These are phyloP conservation scores for Cerastoderma edule DNA, from an alignment of 2,888 invertebrate species.

Conservation along the genomic window DNA sequence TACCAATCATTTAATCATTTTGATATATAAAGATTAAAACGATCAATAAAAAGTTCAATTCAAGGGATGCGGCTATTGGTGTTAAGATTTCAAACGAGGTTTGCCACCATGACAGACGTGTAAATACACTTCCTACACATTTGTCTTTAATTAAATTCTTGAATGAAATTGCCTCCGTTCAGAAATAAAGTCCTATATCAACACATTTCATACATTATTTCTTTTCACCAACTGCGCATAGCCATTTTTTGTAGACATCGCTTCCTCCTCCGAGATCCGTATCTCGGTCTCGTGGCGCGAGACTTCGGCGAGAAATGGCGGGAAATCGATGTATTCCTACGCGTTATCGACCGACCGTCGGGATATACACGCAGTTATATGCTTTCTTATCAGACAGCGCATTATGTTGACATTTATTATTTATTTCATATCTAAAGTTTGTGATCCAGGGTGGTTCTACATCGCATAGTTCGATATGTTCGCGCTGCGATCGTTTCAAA, in stretches of 20 bases:
- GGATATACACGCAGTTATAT: slow-evolving; percentile 34
- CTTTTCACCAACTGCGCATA: slow-evolving; percentile 22
- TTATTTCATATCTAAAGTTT: slow-evolving; percentile 48
- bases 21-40: too few species aligned
- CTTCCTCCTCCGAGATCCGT: slow-evolving; percentile 23
- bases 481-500: not conserved
- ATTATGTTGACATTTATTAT: slow-evolving; percentile 57
- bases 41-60: too few species aligned
- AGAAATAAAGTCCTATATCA: too few species aligned
- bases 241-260: slow-evolving; percentile 24
- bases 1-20: too few species aligned
- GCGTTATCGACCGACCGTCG: slow-evolving; percentile 16
- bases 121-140: not conserved
- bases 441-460: slow-evolving; percentile 16
- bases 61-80: too few species aligned
- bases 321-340: slow-evolving; percentile 45
- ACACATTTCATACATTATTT: slow-evolving; percentile 15
- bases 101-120: slow-evolving; percentile 4
- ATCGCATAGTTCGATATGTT: slow-evolving; percentile 15
- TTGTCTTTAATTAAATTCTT: slow-evolving; percentile 3
- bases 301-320: slow-evolving; percentile 43
- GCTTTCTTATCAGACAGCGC: slow-evolving; percentile 39
- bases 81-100: too few species aligned
- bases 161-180: not conserved
- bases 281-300: slow-evolving; percentile 31